Conservation (phyloP, 2,797 vertebrate species). For the Coluber constrictor region DNA sequence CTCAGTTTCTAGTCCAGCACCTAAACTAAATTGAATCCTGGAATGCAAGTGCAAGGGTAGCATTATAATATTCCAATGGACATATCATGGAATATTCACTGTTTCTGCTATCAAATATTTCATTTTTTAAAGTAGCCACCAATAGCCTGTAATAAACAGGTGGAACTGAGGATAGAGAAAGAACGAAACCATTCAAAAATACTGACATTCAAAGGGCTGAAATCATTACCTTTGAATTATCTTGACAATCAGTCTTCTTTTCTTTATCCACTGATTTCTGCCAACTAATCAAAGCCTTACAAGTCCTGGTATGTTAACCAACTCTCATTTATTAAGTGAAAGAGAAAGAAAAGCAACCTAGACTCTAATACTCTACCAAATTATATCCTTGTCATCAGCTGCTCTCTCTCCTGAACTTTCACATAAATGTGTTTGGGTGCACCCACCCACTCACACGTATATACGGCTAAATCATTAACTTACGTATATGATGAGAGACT, state of each 20-base stretch:
- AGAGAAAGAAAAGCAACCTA: background rate
- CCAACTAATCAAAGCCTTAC: background rate
- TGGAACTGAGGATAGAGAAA: background rate
- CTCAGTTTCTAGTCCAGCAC: background rate
- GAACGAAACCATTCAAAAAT: background rate
- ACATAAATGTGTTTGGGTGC: background rate
- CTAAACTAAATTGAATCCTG: background rate
- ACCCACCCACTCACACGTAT: too few relatives aligned
- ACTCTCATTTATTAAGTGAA: background rate
- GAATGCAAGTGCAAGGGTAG: background rate
- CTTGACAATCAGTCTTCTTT: background rate
- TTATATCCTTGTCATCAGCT: too few relatives aligned
- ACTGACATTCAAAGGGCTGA: background rate
- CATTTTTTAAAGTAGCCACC: background rate
- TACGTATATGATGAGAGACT: conserved; percentile 92
- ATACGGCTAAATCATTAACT: conserved; percentile 52
- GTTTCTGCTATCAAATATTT: background rate
- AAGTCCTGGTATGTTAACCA: background rate
- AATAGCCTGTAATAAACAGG: background rate
- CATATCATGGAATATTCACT: background rate
- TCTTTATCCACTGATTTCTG: background rate
- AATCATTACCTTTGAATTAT: background rate
- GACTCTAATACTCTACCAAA: too few relatives aligned
- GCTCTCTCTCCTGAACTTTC: too few relatives aligned
- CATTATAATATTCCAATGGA: background rate